Evolutionary conservation across 2,113 vertebrate species (phyloP).

Genomic region (Casuarius casuarius): DNA sequence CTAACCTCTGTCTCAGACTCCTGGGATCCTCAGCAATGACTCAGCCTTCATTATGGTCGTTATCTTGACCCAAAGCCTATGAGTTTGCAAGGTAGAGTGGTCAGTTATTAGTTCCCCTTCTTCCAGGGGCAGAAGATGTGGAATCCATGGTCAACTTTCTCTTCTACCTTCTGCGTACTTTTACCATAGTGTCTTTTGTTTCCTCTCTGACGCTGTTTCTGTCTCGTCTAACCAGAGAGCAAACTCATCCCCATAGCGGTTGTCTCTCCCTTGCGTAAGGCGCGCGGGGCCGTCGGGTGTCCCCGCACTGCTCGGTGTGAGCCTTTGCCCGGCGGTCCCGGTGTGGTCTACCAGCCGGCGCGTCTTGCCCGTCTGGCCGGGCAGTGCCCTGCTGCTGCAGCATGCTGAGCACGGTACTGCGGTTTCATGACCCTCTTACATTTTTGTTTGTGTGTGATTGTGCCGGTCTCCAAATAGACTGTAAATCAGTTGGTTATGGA

Average conservation of each 20-base stretch:
- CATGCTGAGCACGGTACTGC: neutral
- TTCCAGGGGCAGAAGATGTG: neutral
- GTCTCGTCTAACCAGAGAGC: neutral
- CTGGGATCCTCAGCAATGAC: constrained; percentile 19
- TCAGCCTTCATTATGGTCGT: neutral
- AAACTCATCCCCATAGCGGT: fast-evolving
- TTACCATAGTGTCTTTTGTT: neutral
- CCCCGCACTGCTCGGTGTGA: neutral
- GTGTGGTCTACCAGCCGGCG: neutral
- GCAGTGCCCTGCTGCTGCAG: neutral
- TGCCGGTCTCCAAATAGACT: constrained; percentile 29
- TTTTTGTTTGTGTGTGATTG: neutral
- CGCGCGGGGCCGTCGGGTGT: neutral
- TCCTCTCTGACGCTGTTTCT: neutral
- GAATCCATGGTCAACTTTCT: neutral
- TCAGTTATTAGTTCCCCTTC: constrained; percentile 11
- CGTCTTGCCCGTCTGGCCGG: neutral
- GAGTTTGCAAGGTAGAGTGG: neutral
- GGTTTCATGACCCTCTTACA: neutral
- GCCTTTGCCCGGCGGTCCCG: neutral
- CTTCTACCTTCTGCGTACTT: neutral
- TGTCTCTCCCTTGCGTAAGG: neutral
- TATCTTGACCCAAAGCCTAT: constrained; percentile 16
- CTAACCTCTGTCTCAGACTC: neutral
- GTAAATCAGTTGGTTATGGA: constrained; percentile 33